Conservation (phyloP, 2,113 vertebrate genomes). For the Propithecus coquereli region DNA sequence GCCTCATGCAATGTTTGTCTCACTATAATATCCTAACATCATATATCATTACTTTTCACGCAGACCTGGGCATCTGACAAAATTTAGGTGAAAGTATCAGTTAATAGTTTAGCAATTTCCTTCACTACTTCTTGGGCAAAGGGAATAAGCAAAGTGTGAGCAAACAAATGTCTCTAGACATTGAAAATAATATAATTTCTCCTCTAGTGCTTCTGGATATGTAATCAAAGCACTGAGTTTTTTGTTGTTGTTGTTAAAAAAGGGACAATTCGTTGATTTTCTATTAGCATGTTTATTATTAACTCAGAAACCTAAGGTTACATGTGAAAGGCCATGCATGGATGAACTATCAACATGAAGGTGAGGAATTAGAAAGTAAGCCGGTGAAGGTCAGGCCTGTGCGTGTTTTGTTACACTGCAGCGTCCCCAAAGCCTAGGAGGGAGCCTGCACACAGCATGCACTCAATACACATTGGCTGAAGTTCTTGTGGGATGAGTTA, state of each 20-base stretch:
- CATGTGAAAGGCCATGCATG: background rate
- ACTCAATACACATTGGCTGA: background rate
- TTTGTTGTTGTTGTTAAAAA: too few relatives aligned
- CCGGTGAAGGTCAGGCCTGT: accelerated
- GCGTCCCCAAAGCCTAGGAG: background rate
- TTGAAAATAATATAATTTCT: background rate
- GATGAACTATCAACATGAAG: background rate
- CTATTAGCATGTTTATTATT: background rate
- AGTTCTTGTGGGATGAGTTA: background rate
- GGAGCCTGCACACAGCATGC: background rate
- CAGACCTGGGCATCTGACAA: background rate
- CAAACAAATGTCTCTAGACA: background rate
- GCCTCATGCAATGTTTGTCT: background rate
- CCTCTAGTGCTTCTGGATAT: background rate
- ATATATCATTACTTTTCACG: background rate
- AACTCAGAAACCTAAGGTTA: background rate
- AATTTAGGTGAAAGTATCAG: background rate
- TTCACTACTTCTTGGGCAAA: background rate
- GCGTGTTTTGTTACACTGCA: background rate
- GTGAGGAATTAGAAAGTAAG: background rate
- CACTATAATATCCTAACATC: background rate
- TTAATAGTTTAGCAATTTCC: background rate
- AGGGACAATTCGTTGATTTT: background rate
- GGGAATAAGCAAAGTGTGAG: background rate
- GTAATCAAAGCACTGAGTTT: background rate